Conservation (phyloP, 2,888 invertebrate species). For the Calameuta pallipes region DNA sequence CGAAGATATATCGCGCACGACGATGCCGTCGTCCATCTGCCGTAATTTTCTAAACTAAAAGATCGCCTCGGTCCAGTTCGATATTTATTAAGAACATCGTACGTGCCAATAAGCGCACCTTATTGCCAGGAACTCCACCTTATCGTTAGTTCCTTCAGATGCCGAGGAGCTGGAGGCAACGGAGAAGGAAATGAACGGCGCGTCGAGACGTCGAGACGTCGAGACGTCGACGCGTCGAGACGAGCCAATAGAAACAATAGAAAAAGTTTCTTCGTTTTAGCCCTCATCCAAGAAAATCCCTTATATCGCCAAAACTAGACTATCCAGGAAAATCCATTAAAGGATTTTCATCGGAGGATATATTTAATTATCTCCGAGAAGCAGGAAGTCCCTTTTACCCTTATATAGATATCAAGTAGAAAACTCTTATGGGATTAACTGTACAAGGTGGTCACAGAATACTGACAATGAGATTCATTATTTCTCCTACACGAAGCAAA, state of each 20-base stretch:
- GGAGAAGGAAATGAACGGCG: not conserved
- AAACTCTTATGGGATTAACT: no score
- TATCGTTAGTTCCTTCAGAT: constrained; percentile 27
- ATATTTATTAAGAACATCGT: constrained; percentile 38
- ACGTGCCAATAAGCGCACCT: constrained; percentile 27
- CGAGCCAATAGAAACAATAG: constrained; percentile 1
- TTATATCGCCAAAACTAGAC: constrained; percentile 24
- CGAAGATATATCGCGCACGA: no score
- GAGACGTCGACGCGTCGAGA: not conserved
- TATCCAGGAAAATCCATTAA: constrained; percentile 45
- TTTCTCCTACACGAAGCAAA: no score
- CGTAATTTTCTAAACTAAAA: not conserved
- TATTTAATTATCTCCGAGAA: constrained; percentile 55
- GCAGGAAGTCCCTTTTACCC: no score
- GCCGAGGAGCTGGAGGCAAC: not conserved
- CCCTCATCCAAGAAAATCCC: constrained; percentile 32
- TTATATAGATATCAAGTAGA: no score
- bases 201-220: not conserved
- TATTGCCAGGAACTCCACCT: constrained; percentile 23
- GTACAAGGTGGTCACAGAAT: no score
- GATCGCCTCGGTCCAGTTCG: constrained; percentile 9
- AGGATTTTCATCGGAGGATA: constrained; percentile 52
- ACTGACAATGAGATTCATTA: no score
- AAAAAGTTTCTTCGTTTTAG: not conserved
- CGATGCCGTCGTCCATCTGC: no score